Evolutionary conservation across 2,797 vertebrate species (phyloP).

Genomic region (Trachops cirrhosus): DNA sequence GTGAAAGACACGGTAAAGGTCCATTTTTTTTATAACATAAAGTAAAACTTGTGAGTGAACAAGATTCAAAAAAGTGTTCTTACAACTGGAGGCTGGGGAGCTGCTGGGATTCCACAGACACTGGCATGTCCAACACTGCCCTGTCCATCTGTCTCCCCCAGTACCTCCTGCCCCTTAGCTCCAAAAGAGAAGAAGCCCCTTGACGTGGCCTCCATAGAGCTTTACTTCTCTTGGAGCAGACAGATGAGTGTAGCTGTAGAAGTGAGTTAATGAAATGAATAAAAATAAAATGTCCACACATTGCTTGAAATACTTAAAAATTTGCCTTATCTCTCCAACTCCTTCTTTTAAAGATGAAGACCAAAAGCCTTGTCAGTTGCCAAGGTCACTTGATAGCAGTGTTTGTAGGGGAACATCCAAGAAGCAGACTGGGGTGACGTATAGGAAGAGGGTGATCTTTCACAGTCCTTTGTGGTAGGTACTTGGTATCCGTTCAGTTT

Average conservation of each 20-base stretch:
- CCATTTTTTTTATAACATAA: neutral
- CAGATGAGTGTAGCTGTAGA: neutral
- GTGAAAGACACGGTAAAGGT: neutral
- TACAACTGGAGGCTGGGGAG: neutral
- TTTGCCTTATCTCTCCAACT: neutral
- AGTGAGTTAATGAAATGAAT: neutral
- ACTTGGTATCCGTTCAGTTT: neutral
- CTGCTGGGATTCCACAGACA: neutral
- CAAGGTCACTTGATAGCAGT: neutral
- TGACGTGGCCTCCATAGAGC: too few relatives aligned
- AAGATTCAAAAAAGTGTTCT: slow-evolving; percentile 13
- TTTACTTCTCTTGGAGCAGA: neutral
- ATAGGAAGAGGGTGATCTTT: neutral
- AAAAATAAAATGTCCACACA: neutral
- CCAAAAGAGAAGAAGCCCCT: neutral
- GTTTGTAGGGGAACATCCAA: neutral
- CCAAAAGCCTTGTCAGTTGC: neutral
- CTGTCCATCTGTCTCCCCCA: neutral
- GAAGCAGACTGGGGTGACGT: neutral
- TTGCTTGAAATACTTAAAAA: neutral
- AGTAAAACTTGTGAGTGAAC: slow-evolving; percentile 26
- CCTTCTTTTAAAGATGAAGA: neutral
- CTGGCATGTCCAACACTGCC: neutral
- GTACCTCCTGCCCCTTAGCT: neutral
- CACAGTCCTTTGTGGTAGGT: neutral